Percentiles rank a stretch among this genome's conserved stretches.
These are phyloP conservation scores for Trachemys scripta DNA, from an alignment of 2,113 vertebrate genomes.

Conservation along the genomic window DNA sequence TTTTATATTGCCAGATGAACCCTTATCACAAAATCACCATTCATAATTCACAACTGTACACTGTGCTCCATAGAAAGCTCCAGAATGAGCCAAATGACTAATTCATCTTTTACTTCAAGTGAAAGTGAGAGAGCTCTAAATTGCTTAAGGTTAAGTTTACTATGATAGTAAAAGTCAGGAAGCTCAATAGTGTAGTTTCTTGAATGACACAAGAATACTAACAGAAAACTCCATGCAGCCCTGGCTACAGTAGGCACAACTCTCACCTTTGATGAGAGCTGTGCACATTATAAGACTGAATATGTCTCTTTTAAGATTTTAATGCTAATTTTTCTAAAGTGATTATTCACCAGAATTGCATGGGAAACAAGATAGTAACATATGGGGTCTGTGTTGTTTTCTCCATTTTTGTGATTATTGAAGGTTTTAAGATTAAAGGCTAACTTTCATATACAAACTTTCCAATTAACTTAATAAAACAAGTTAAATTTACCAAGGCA, in stretches of 20 bases:
- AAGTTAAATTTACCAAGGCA: neutral
- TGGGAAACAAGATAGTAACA: neutral
- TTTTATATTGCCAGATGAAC: conserved; percentile 12
- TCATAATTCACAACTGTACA: conserved; percentile 37
- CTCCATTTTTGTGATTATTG: neutral
- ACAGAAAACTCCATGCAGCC: neutral
- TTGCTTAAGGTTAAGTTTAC: neutral
- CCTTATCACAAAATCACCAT: neutral
- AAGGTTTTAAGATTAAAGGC: neutral
- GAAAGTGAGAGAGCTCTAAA: conserved; percentile 3
- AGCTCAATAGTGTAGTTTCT: neutral
- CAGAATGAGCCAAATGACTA: neutral
- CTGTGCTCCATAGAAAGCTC: conserved; percentile 10
- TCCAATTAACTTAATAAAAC: neutral
- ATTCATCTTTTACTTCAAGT: neutral
- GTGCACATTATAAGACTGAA: neutral
- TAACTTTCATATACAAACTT: neutral
- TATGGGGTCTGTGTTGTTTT: neutral
- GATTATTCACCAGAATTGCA: neutral
- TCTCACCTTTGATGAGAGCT: accelerated
- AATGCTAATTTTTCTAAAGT: neutral
- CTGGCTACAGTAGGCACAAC: neutral
- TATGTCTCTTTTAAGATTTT: neutral
- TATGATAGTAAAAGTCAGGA: neutral
- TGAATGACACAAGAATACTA: neutral